These are phyloP conservation scores for Garrulus glandarius DNA, from an alignment of 2,797 vertebrate genomes.

Conservation along the genomic window DNA sequence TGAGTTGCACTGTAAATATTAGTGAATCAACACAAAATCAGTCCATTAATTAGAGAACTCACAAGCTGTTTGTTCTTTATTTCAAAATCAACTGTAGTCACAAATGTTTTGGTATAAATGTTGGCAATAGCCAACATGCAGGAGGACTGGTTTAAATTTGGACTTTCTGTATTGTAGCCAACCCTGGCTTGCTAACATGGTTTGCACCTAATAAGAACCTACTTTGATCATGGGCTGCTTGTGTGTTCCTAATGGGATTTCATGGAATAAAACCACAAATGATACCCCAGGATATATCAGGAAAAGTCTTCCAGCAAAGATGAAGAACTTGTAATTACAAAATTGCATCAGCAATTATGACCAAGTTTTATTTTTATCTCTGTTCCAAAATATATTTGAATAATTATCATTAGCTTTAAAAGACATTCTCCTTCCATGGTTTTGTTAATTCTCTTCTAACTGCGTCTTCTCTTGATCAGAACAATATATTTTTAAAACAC, in stretches of 20 bases:
- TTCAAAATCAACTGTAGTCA: neutral
- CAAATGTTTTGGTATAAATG: neutral
- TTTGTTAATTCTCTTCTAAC: neutral
- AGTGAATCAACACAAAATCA: neutral
- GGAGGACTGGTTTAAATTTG: neutral
- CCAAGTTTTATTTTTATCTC: neutral
- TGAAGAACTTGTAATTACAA: neutral
- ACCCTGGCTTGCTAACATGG: neutral
- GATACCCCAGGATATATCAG: neutral
- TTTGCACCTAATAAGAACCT: neutral
- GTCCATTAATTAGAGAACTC: neutral
- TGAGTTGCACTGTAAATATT: neutral
- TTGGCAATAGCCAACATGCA: neutral
- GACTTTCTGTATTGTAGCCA: neutral
- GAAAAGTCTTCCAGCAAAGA: neutral
- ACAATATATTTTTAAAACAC: neutral
- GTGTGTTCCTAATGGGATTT: neutral
- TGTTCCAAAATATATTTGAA: neutral
- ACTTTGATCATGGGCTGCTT: neutral
- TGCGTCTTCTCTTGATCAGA: neutral
- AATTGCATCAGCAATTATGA: neutral
- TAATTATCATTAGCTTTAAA: neutral
- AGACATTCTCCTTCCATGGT: neutral
- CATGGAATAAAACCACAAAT: neutral
- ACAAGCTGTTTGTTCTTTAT: neutral